Conservation (phyloP, 2,113 vertebrate species). For the Leucosticte australis region DNA sequence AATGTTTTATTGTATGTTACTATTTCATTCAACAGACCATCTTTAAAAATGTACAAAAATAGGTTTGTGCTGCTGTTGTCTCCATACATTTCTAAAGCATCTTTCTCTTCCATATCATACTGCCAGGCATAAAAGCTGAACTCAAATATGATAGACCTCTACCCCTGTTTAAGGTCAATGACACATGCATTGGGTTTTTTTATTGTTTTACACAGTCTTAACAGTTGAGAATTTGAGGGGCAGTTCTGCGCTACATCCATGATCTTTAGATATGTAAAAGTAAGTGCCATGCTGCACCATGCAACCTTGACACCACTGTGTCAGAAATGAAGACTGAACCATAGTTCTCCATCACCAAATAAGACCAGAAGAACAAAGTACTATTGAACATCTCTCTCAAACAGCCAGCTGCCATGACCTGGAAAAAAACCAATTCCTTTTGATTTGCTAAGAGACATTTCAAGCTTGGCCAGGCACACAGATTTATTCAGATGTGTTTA, state of each 20-base stretch:
- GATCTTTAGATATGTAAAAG: background rate
- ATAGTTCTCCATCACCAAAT: background rate
- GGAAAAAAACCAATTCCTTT: background rate
- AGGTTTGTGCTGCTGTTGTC: background rate
- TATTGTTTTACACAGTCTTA: background rate
- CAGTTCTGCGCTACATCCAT: background rate
- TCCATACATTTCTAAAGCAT: background rate
- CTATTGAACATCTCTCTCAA: background rate
- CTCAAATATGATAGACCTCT: background rate
- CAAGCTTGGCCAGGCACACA: background rate
- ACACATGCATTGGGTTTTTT: background rate
- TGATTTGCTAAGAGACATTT: background rate
- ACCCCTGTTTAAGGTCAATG: background rate
- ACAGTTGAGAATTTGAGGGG: background rate
- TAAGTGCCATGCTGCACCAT: background rate
- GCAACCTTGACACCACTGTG: background rate
- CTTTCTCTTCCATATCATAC: background rate
- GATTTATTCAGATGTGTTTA: constrained; percentile 7
- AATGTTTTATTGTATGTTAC: background rate
- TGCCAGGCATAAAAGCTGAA: background rate
- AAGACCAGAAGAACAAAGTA: background rate
- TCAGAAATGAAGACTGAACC: background rate
- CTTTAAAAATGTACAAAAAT: background rate
- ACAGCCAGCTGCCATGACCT: background rate
- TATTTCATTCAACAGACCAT: background rate